Percentiles rank a stretch among this genome's conserved stretches.
phyloP scores from a whole-genome alignment of 37 sponge, comb jelly and placozoan genomes.

The Tethya wilhelma region DNA sequence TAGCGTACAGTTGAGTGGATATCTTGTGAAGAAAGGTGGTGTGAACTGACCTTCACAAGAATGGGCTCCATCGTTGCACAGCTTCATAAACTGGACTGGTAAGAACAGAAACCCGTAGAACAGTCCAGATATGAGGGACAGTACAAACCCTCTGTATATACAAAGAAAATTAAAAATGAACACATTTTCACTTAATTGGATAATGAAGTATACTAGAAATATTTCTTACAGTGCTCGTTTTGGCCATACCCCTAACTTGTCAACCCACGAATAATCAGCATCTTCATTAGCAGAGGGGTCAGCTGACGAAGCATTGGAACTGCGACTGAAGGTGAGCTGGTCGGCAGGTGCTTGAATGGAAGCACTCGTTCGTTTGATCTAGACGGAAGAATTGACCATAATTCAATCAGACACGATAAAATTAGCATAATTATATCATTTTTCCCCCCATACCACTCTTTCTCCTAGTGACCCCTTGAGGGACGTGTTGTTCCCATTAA shows the following conservation, averaged over 20 bases:
- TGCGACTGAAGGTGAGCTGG: constrained; percentile 15
- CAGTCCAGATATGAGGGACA: constrained; percentile 66
- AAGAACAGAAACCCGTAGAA: constrained; percentile 65
- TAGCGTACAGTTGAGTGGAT: background rate
- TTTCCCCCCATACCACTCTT: constrained; percentile 50
- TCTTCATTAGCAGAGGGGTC: constrained; percentile 19
- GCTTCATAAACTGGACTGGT: constrained; percentile 54
- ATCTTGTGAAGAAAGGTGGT: background rate
- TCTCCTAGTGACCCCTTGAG: constrained; percentile 23
- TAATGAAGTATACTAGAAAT: no score
- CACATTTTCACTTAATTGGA: no score
- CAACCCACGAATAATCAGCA: constrained; percentile 75
- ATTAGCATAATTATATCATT: no score
- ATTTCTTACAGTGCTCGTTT: constrained; percentile 65
- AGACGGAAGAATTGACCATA: no score
- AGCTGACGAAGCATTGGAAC: background rate
- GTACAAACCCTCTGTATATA: constrained; percentile 61
- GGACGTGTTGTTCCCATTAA: background rate
- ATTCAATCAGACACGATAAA: no score
- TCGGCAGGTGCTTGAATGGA: background rate
- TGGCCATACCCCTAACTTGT: constrained; percentile 74
- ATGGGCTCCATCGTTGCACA: constrained; percentile 53
- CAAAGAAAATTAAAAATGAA: background rate
- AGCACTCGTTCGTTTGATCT: no score
- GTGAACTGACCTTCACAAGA: constrained; percentile 47